Conservation (phyloP, 92 coral and sea anemone genomes). For the Umimayanthus chanpuru region DNA sequence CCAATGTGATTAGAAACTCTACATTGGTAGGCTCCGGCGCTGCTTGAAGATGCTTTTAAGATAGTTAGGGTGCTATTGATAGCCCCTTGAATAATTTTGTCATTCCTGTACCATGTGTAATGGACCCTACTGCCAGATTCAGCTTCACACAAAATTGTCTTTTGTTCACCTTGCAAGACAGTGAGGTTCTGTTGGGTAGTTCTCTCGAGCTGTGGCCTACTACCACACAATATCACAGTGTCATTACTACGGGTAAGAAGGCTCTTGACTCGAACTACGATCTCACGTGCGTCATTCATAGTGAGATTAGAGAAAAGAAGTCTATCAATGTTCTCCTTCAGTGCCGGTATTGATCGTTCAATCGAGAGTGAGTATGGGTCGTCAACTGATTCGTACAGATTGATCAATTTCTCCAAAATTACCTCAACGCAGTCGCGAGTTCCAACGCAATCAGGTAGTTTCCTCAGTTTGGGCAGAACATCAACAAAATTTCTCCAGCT, state of each 20-base stretch:
- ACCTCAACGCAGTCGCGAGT: constrained; percentile 34
- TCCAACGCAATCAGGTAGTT: constrained; percentile 50
- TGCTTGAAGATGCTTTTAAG: constrained; percentile 25
- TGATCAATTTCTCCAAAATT: constrained; percentile 21
- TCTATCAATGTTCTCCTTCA: background rate
- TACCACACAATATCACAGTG: constrained; percentile 58
- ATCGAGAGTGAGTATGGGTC: constrained; percentile 32
- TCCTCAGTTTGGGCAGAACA: constrained; percentile 1
- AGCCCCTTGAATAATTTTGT: constrained; percentile 36
- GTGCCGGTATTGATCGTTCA: background rate
- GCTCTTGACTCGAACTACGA: background rate
- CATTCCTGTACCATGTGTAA: constrained; percentile 60
- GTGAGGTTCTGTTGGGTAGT: constrained; percentile 23
- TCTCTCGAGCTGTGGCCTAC: constrained; percentile 37
- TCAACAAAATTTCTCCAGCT: constrained; percentile 24
- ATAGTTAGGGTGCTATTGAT: constrained; percentile 39
- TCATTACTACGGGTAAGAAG: constrained; percentile 31
- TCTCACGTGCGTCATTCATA: background rate
- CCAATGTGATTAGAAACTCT: constrained; percentile 59
- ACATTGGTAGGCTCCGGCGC: constrained; percentile 59
- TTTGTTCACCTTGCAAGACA: constrained; percentile 35
- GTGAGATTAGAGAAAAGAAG: background rate
- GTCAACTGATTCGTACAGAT: constrained; percentile 30
- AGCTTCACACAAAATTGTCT: constrained; percentile 48
- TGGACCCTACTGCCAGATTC: constrained; percentile 38